Evolutionary conservation across 2,113 vertebrate species (phyloP).

Genomic region (Catharus minimus): DNA sequence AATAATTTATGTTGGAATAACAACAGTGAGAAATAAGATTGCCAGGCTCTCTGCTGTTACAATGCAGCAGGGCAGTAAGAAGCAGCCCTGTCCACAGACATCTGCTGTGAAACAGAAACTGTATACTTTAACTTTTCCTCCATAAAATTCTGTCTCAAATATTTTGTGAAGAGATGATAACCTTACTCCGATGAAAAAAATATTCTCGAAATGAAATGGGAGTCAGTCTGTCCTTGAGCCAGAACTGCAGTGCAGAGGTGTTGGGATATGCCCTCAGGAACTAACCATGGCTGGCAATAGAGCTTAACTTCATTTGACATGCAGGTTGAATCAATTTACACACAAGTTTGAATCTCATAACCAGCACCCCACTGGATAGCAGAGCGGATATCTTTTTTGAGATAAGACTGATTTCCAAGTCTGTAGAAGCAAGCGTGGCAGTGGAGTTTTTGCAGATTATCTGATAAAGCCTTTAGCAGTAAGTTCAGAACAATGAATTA

Average conservation of each 20-base stretch:
- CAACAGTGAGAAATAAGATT: not conserved
- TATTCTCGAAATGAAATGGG: not conserved
- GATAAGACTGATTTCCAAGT: not conserved
- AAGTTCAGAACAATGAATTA: not conserved
- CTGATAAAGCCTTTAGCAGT: not conserved
- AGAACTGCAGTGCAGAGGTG: not conserved
- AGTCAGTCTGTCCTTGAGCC: not conserved
- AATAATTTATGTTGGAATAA: not conserved
- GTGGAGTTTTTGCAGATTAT: not conserved
- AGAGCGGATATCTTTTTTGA: not conserved
- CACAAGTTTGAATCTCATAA: not conserved
- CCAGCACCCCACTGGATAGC: not conserved
- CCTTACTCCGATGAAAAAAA: not conserved
- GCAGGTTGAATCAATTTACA: not conserved
- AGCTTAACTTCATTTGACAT: not conserved
- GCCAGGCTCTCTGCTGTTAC: not conserved
- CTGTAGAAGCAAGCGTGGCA: not conserved
- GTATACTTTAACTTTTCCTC: not conserved
- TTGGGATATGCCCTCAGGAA: not conserved
- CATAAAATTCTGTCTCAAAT: not conserved
- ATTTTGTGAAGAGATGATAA: not conserved
- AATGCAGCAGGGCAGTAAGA: not conserved
- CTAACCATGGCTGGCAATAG: not conserved
- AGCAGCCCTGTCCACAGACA: not conserved
- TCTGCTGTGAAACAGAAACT: not conserved